Percentiles rank a stretch among this genome's conserved stretches.
These are phyloP conservation scores for Eucera pruinosa DNA, from an alignment of 2,888 invertebrate genomes.

Conservation along the genomic window DNA sequence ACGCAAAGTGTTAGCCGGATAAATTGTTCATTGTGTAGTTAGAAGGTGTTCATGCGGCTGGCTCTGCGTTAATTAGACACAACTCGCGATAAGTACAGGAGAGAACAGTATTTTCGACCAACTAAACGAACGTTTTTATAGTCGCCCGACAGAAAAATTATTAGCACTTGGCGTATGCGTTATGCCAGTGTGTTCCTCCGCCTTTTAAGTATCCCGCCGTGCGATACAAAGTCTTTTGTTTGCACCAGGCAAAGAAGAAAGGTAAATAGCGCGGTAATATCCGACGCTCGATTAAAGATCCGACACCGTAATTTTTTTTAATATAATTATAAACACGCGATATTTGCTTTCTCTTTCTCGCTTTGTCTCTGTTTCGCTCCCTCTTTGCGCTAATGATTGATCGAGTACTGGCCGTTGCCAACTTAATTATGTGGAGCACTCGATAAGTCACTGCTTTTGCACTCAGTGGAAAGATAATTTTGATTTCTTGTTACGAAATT, in stretches of 20 bases:
- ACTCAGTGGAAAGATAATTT: conserved; percentile 43
- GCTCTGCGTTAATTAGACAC: conserved; percentile 34
- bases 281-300: conserved; percentile 53
- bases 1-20: conserved; percentile 6
- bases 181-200: conserved; percentile 15
- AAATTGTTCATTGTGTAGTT: conserved; percentile 22
- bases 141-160: conserved; percentile 36
- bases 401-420: conserved; percentile 45
- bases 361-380: conserved; percentile 1
- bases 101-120: conserved; percentile 1
- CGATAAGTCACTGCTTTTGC: conserved; percentile 53
- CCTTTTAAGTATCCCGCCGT: conserved; percentile 37
- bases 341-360: conserved; percentile 24
- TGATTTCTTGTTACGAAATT: conserved; percentile 52
- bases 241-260: conserved; percentile 58
- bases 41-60: conserved; percentile 8
- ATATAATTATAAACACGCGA: conserved; percentile 53
- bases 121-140: conserved; percentile 5
- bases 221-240: conserved; percentile 61
- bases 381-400: conserved; percentile 43
- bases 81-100: background rate
- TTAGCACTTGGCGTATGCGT: conserved; percentile 29
- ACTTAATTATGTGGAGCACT: conserved; percentile 62
- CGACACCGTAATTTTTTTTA: conserved; percentile 11
- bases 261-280: conserved; percentile 61